Conservation (phyloP, 2,888 invertebrate genomes). For the Drepana falcataria region DNA sequence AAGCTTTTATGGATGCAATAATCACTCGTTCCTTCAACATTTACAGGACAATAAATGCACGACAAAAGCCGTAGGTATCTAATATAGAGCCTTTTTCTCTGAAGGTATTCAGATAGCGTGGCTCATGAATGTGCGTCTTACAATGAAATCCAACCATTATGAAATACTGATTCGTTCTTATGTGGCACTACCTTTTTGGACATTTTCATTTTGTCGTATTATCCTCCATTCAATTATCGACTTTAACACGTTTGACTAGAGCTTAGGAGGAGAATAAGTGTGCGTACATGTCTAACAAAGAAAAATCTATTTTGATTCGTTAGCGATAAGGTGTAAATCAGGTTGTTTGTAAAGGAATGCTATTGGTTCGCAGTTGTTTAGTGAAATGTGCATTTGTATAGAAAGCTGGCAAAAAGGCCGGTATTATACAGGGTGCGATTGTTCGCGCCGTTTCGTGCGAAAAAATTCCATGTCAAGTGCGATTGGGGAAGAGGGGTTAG, state of each 20-base stretch:
- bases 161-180: slow-evolving; percentile 60
- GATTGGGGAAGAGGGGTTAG: not conserved
- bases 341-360: slow-evolving; percentile 35
- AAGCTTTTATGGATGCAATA: not conserved
- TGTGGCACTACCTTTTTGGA: slow-evolving; percentile 50
- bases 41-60: slow-evolving; percentile 7
- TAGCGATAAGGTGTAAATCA: slow-evolving; percentile 1
- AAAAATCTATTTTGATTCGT: slow-evolving; percentile 3
- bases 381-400: slow-evolving; percentile 70
- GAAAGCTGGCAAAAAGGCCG: slow-evolving; percentile 57
- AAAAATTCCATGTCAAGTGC: slow-evolving; percentile 31
- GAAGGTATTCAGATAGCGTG: slow-evolving; percentile 55
- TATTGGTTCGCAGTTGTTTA: slow-evolving; percentile 51
- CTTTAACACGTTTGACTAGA: not conserved
- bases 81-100: slow-evolving; percentile 41
- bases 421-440: slow-evolving; percentile 51
- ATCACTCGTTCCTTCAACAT: not conserved
- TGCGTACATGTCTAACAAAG: not conserved
- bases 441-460: slow-evolving; percentile 51
- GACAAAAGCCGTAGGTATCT: slow-evolving; percentile 15
- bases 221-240: not conserved
- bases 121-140: slow-evolving; percentile 33
- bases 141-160: slow-evolving; percentile 61
- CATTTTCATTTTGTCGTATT: slow-evolving; percentile 24
- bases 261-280: not conserved